Percentiles rank a stretch among this genome's conserved stretches.
Conservation (phyloP, 2,113 vertebrate genomes). For the Picathartes gymnocephalus region DNA sequence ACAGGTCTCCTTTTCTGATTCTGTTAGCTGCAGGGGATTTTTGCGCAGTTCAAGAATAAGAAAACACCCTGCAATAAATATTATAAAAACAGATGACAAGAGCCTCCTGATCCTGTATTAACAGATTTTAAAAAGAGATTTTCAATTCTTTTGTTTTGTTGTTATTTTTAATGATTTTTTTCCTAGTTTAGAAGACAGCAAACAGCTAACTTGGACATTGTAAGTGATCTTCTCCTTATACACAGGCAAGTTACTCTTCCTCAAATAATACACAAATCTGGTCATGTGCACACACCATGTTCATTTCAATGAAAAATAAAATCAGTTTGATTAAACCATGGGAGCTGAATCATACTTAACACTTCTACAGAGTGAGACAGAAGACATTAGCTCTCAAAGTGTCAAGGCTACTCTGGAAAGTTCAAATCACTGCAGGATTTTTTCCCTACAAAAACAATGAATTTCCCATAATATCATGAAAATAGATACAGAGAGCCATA, state of each 20-base stretch:
- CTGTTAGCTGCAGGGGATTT: neutral
- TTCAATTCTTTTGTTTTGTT: neutral
- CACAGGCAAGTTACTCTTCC: neutral
- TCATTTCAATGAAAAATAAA: neutral
- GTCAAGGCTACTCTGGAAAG: neutral
- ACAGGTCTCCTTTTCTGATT: neutral
- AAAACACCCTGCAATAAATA: neutral
- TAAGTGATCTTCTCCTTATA: neutral
- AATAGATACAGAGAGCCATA: neutral
- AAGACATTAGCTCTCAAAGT: neutral
- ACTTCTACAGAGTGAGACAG: neutral
- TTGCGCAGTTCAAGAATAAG: neutral
- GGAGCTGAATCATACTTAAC: neutral
- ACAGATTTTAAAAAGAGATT: neutral
- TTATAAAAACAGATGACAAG: neutral
- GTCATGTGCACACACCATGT: neutral
- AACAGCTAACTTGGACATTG: neutral
- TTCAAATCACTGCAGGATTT: neutral
- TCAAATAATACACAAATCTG: neutral
- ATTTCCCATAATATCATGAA: neutral
- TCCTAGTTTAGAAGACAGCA: neutral
- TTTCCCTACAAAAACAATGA: neutral
- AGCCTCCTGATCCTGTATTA: neutral
- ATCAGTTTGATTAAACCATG: neutral
- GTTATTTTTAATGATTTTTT: neutral